A percentile compares a stretch with the other conserved stretches of the same genome.
phyloP scores from a whole-genome alignment of 2,888 invertebrate species.

The Dicycla oo region DNA sequence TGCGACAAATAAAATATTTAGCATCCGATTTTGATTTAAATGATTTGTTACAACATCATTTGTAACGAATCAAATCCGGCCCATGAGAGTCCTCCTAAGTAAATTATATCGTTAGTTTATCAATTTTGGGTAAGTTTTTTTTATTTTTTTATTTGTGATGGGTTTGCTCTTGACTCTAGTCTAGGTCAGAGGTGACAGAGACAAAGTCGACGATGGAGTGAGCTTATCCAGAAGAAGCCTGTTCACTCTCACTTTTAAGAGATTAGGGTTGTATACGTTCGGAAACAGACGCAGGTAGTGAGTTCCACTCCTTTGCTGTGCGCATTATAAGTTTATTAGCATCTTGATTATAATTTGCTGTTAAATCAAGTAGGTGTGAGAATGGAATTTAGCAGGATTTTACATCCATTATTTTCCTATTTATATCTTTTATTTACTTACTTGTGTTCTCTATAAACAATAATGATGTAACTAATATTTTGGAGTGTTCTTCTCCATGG shows the following conservation, averaged over 20 bases:
- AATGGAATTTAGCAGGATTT: constrained; percentile 6
- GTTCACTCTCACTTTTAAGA: too few species aligned
- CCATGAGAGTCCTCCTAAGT: not conserved
- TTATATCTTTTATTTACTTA: not conserved
- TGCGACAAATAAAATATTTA: constrained; percentile 32
- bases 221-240: too few species aligned
- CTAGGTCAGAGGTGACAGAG: too few species aligned
- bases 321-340: not conserved
- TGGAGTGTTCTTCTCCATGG: too few species aligned
- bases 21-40: not conserved
- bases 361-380: not conserved
- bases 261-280: too few species aligned
- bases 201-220: too few species aligned
- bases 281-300: too few species aligned
- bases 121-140: constrained; percentile 4
- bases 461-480: too few species aligned
- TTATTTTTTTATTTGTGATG: too few species aligned
- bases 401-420: not conserved
- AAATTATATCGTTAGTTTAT: not conserved
- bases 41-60: constrained; percentile 13
- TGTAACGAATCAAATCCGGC: not conserved
- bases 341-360: not conserved
- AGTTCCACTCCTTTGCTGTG: too few species aligned
- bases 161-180: too few species aligned
- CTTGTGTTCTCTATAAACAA: too few species aligned